phyloP scores from a whole-genome alignment of 2,888 invertebrate species.

The Mythimna pallens region DNA sequence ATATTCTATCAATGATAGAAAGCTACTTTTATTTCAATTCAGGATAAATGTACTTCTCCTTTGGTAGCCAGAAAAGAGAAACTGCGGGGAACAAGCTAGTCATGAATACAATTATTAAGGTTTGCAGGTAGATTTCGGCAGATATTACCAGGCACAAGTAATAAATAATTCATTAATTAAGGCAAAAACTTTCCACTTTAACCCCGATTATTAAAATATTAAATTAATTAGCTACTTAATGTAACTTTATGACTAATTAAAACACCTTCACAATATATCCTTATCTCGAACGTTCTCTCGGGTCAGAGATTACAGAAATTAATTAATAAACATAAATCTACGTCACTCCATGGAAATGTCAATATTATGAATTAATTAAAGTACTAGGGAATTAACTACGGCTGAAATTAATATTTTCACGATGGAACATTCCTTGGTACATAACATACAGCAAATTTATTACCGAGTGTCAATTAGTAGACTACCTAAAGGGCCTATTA shows the following conservation, averaged over 20 bases:
- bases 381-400: constrained; percentile 9
- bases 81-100: not conserved
- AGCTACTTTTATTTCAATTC: too few relatives aligned
- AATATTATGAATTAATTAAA: constrained; percentile 37
- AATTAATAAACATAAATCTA: constrained; percentile 50
- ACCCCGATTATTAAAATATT: constrained; percentile 15
- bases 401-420: constrained; percentile 11
- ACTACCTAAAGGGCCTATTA: too few relatives aligned
- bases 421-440: constrained; percentile 4
- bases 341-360: constrained; percentile 42
- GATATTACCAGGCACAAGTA: not conserved
- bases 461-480: not conserved
- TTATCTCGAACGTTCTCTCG: constrained; percentile 36
- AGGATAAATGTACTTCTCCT: too few relatives aligned
- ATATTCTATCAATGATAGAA: too few relatives aligned
- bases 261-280: constrained; percentile 33
- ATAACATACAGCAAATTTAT: not conserved
- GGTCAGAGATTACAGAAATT: constrained; percentile 51
- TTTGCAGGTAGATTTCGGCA: not conserved
- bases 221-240: constrained; percentile 32
- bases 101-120: too few relatives aligned
- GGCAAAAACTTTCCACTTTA: constrained; percentile 17
- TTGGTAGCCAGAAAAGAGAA: too few relatives aligned
- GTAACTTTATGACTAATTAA: constrained; percentile 36
- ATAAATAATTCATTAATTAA: not conserved